Percentiles rank a stretch among this genome's conserved stretches.
Conservation (phyloP, 2,888 invertebrate species). For the Chymomyza fuscimana region DNA sequence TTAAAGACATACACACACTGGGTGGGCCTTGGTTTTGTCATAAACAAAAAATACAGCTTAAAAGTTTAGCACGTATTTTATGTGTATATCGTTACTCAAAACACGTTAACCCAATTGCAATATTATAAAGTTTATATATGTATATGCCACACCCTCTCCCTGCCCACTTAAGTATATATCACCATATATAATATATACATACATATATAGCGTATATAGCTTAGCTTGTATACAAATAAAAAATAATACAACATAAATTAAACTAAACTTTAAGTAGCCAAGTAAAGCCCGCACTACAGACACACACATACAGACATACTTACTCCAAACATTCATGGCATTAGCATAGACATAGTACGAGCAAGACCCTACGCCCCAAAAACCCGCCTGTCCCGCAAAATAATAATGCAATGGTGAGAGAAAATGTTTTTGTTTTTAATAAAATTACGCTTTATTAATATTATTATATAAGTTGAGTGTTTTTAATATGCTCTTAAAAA, state of each 20-base stretch:
- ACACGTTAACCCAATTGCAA: slow-evolving; percentile 60
- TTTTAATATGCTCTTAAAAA: background rate
- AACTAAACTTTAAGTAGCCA: slow-evolving; percentile 49
- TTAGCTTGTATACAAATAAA: slow-evolving; percentile 58
- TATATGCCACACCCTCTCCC: slow-evolving; percentile 44
- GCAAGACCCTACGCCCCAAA: background rate
- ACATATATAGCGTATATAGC: slow-evolving; percentile 48
- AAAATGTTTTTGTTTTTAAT: slow-evolving; percentile 56
- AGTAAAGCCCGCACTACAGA: slow-evolving; percentile 30
- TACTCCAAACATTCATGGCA: slow-evolving; percentile 21
- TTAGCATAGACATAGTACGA: background rate
- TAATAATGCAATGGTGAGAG: slow-evolving; percentile 30
- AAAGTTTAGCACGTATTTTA: slow-evolving; percentile 32
- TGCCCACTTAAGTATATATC: slow-evolving; percentile 39
- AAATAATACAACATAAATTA: slow-evolving; percentile 22
- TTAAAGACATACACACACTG: slow-evolving; percentile 13
- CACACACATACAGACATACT: slow-evolving; percentile 21
- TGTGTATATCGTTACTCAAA: slow-evolving; percentile 51
- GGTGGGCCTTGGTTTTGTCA: slow-evolving; percentile 13
- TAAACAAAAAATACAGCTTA: slow-evolving; percentile 3
- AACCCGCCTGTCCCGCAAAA: background rate
- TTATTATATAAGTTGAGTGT: slow-evolving; percentile 27
- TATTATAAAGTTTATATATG: slow-evolving; percentile 54
- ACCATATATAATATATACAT: slow-evolving; percentile 45
- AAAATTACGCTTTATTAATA: slow-evolving; percentile 70